Percentiles rank a stretch among this genome's conserved stretches.
Conservation (phyloP, 2,888 invertebrate species). For the Perizoma affinitatum region DNA sequence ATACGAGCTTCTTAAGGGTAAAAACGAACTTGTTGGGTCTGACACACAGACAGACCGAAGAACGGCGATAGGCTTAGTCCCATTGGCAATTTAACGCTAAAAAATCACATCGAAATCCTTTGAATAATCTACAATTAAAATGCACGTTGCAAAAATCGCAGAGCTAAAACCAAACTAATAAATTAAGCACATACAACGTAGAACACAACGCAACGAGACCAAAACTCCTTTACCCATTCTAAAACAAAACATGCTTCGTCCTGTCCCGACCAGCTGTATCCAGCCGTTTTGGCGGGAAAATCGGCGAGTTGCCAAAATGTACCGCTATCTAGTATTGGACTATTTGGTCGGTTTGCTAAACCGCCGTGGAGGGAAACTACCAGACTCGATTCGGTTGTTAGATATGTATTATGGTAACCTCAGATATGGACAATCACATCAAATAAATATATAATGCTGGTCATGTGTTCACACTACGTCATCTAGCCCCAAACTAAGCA, state of each 20-base stretch:
- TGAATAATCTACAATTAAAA: conserved; percentile 4
- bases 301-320: conserved; percentile 35
- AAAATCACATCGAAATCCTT: conserved; percentile 5
- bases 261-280: conserved; percentile 20
- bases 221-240: conserved; percentile 15
- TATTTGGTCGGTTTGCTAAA: conserved; percentile 13
- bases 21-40: no score
- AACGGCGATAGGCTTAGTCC: no score
- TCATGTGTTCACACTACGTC: no score
- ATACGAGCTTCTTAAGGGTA: no score
- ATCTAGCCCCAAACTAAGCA: no score
- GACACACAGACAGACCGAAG: no score
- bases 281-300: conserved; percentile 37
- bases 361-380: conserved; percentile 4
- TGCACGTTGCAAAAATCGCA: conserved; percentile 23
- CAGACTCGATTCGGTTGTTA: not conserved
- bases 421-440: not conserved
- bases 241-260: conserved; percentile 21
- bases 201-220: conserved; percentile 21
- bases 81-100: not conserved
- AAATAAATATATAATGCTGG: no score
- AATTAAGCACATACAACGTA: conserved; percentile 19
- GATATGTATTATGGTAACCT: not conserved
- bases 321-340: conserved; percentile 24
- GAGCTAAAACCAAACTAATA: conserved; percentile 26